Evolutionary conservation across 2,797 vertebrate species (phyloP).

Genomic region (Menidia menidia): DNA sequence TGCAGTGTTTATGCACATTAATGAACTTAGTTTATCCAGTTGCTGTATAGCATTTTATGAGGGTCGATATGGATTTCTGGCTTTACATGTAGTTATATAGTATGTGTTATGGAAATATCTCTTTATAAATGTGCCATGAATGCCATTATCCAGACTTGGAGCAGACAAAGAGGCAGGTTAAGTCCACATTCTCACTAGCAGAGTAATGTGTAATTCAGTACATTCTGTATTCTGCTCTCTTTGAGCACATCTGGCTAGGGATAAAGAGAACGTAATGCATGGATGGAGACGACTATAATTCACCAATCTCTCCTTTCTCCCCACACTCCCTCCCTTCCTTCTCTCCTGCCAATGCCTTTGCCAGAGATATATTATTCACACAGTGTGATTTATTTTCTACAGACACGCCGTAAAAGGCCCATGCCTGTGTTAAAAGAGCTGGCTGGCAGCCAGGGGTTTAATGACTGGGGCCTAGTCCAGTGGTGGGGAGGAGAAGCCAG

Average conservation of each 20-base stretch:
- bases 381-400: constrained; percentile 99
- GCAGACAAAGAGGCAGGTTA: constrained; percentile 51
- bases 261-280: constrained; percentile 83
- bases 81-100: constrained; percentile 34
- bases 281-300: constrained; percentile 87
- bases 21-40: background rate
- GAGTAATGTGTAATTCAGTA: constrained; percentile 74
- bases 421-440: constrained; percentile 97
- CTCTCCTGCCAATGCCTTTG: constrained; percentile 86
- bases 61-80: constrained; percentile 22
- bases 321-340: constrained; percentile 68
- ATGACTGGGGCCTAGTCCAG: constrained; percentile 97
- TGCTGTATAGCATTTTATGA: constrained; percentile 34
- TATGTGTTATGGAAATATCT: constrained; percentile 32
- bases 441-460: constrained; percentile 98
- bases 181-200: constrained; percentile 38
- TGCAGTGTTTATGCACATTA: background rate
- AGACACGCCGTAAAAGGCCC: constrained; percentile 96
- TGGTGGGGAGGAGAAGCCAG: constrained; percentile 94
- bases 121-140: constrained; percentile 32
- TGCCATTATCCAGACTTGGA: constrained; percentile 26
- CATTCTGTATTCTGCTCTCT: constrained; percentile 78
- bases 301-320: constrained; percentile 83
- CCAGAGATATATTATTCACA: constrained; percentile 97
- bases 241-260: constrained; percentile 83